Percentiles rank a stretch among this genome's conserved stretches.
These are phyloP conservation scores for Eumeta japonica DNA, from an alignment of 1,140 invertebrate genomes.

Conservation along the genomic window DNA sequence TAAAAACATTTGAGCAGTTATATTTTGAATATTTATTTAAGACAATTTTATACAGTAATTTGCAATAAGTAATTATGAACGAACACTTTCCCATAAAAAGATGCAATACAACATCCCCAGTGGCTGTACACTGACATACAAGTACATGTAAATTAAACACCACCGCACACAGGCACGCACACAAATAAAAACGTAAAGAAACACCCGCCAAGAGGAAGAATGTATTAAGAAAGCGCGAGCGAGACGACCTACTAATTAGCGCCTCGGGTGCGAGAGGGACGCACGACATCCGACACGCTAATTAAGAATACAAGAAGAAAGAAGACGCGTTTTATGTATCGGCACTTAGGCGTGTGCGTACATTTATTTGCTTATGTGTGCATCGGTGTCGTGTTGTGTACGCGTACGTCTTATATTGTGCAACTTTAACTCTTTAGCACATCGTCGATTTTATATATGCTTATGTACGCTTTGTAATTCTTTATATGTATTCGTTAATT, in stretches of 20 bases:
- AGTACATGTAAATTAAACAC: constrained; percentile 58
- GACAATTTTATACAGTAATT: no score
- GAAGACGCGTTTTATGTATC: constrained; percentile 47
- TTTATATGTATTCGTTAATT: constrained; percentile 55
- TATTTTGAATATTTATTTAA: no score
- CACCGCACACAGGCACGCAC: constrained; percentile 54
- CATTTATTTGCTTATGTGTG: background rate
- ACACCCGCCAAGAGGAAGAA: constrained; percentile 55
- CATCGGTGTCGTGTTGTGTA: constrained; percentile 22
- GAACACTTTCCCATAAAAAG: background rate
- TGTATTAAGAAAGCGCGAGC: constrained; percentile 56
- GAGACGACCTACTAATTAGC: constrained; percentile 49
- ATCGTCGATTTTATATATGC: no score
- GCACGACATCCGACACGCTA: constrained; percentile 43
- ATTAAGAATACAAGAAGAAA: constrained; percentile 59
- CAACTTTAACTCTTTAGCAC: no score
- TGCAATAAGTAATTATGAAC: no score
- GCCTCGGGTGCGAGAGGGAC: constrained; percentile 28
- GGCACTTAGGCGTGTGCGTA: constrained; percentile 6
- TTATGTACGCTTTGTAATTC: no score
- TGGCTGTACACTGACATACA: constrained; percentile 49
- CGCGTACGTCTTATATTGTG: constrained; percentile 26
- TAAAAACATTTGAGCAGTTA: no score
- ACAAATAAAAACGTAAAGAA: constrained; percentile 58
- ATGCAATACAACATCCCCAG: no score